Conservation (phyloP, 2,797 vertebrate species). For the Tolypeutes matacus region DNA sequence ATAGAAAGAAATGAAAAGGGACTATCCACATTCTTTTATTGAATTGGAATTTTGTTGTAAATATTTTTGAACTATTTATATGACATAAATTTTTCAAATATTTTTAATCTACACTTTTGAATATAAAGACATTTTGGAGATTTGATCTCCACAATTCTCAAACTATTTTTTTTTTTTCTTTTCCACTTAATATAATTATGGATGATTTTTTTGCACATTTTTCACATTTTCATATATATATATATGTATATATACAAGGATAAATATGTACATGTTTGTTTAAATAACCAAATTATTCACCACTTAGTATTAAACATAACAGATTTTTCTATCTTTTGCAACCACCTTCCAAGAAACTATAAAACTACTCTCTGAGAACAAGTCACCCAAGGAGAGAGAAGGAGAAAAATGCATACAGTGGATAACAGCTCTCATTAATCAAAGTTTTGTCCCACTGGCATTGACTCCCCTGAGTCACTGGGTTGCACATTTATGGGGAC, state of each 20-base stretch:
- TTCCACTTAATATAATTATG: background rate
- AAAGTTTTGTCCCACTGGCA: background rate
- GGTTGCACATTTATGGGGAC: background rate
- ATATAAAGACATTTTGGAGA: background rate
- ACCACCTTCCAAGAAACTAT: background rate
- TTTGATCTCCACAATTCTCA: slow-evolving; percentile 39
- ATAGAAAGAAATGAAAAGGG: background rate
- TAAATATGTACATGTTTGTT: too few relatives aligned
- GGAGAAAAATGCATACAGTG: background rate
- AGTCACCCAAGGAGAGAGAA: background rate
- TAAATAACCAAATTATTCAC: too few relatives aligned
- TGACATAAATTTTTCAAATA: slow-evolving; percentile 37
- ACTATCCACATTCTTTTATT: background rate
- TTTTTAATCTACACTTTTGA: background rate
- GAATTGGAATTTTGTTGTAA: slow-evolving; percentile 53
- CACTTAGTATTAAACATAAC: too few relatives aligned
- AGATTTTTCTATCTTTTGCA: background rate
- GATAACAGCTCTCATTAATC: background rate
- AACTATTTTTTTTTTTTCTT: background rate
- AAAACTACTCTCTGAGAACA: background rate
- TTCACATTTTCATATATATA: background rate
- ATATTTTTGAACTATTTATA: slow-evolving; percentile 50
- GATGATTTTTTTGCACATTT: background rate
- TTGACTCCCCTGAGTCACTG: background rate
- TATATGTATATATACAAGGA: too few relatives aligned